These are phyloP conservation scores for Heteromormyrus szaboi DNA, from an alignment of 2,797 vertebrate genomes.

Conservation along the genomic window DNA sequence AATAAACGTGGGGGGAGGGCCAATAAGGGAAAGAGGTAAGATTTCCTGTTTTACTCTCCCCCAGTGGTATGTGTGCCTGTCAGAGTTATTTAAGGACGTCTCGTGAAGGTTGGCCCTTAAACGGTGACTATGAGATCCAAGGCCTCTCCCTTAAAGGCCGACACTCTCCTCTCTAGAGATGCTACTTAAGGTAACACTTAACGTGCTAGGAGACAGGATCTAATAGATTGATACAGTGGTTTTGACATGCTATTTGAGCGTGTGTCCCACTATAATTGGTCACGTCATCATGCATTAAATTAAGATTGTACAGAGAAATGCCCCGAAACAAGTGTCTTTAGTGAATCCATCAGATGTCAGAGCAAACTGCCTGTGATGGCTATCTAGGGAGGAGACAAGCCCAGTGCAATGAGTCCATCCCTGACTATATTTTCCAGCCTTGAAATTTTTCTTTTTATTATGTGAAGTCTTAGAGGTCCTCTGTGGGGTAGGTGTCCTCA, in stretches of 20 bases:
- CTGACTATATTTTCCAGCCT: neutral
- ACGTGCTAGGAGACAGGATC: constrained; percentile 71
- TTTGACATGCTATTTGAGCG: constrained; percentile 91
- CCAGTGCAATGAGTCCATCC: constrained; percentile 39
- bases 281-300: constrained; percentile 86
- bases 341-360: constrained; percentile 77
- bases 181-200: constrained; percentile 71
- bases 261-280: constrained; percentile 81
- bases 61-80: constrained; percentile 8
- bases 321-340: constrained; percentile 83
- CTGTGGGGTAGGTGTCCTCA: constrained; percentile 43
- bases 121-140: constrained; percentile 54
- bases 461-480: neutral
- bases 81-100: neutral
- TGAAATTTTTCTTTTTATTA: neutral
- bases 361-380: constrained; percentile 64
- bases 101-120: constrained; percentile 44
- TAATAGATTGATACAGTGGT: constrained; percentile 87
- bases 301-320: constrained; percentile 80
- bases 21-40: neutral
- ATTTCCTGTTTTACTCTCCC: constrained; percentile 4
- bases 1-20: neutral
- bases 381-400: constrained; percentile 37
- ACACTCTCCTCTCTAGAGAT: constrained; percentile 55
- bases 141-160: constrained; percentile 68